Base-by-base conservation (phyloP, 2,797 vertebrate species). In the Taenioides sp. region DNA sequence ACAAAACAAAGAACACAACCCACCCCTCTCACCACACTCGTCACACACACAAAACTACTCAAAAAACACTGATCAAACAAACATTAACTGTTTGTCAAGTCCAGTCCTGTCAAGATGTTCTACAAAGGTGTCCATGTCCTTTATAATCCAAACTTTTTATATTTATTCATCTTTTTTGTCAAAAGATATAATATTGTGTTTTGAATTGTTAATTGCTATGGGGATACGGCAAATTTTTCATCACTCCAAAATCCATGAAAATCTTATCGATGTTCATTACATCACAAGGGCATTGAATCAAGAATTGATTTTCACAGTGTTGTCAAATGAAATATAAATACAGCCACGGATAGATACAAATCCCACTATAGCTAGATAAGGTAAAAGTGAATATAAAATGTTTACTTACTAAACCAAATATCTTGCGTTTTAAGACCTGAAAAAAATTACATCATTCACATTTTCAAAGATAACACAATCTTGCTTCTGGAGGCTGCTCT, bases 401-500 rank as follows among this genome's bases (percentile, higher is more conserved):
- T 60, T 17, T 28, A 14, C 25, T 18, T 9, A 28, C 57, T 59
- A 59, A 59, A 28, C 17, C 27, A 59, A 58, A 58, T 58, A 58
- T 25, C 12, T 59, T 59, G 23, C 7, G 16, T 18, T 59, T 59
- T 27, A 28, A 25, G 17, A 10, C 9, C 22, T 37, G 34, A 14
- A n/a, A 62, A 10, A n/a, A 65, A 47, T 50, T 17, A 65, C 23
- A 27, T 28, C 47, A 49, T 47, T 27, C 40, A 18, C 17, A 37
- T 34, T 62, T 31, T 31, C 28, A 37, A 62, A n/a, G 60, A 37
- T 52, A 10, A 86, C 78, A 81, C 76, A 78, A 63, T 66, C 49
- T 78, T 69, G 80, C 74, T 84, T 84, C 79, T 79, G 22, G 72
- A 78, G 85, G 77, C 79, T 84, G 80, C 87, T 74, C 68, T 84